Base-by-base conservation (phyloP, 2,113 vertebrate genomes). In the Abramis brama region DNA sequence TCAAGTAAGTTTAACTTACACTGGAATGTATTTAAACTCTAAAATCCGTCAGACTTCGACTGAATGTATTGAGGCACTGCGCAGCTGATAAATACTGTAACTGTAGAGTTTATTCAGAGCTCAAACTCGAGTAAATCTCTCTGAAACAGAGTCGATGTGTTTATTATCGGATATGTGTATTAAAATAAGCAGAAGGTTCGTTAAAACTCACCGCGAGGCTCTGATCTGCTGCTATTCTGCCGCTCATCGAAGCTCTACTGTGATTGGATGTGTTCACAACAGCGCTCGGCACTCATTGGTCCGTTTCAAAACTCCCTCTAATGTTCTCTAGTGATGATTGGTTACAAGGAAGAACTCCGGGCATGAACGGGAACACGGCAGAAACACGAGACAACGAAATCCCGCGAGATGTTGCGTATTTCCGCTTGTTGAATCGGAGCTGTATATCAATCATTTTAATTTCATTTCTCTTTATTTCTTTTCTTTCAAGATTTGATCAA, bases 231-330 rank as follows among this genome's bases (percentile, higher is more conserved):
- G 25, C 55, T 8, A 70, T 17, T 76, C 27, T 64, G 4, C 39
- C 21, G 80, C 76, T 70, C 74, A 17, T 55, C 11, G 25, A 39
- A 0, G 9, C 33, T 7, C 55, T 25, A 2, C n/a, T 47, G 64
- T 80, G 68, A 36, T 83, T 30, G 81, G 80, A 36, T 11, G 13
- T 2, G 2, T 19, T 45, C 50, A 27, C 64, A 82, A 0, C 66
- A 13, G 25, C 2, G 55, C 6, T 1, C 13, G 33, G 17, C 27
- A 50, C 27, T 92, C 89, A 95, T 95, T 94, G 94, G 94, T 60
- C 25, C 27, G 76, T 62, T 89, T 71, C 27, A 93, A 93, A 30
- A 70, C 71, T 88, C 71, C 76, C 86, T 68, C 84, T 91, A 88
- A 88, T 92, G 68, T 64, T 39, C 19, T 17, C 0, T 2, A 47